Evolutionary conservation across 2,888 invertebrate species (phyloP).

Genomic region (Hirtodrosophila cameraria): DNA sequence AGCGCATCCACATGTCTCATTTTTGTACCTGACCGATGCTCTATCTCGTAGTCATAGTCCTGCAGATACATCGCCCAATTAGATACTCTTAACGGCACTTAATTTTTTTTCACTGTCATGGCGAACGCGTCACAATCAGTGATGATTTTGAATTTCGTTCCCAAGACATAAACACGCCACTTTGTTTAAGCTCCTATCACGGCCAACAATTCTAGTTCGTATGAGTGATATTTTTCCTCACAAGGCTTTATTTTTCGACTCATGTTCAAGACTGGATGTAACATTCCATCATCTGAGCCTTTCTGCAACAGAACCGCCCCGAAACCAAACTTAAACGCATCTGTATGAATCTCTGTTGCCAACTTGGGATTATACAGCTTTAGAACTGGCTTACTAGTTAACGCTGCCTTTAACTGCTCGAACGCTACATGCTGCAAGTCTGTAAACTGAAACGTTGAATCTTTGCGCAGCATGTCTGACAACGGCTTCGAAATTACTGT

Average conservation of each 20-base stretch:
- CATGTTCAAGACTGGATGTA: constrained; percentile 14
- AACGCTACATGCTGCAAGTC: constrained; percentile 2
- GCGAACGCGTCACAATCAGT: too few species aligned
- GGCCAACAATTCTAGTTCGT: neutral
- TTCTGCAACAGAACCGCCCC: constrained; percentile 8
- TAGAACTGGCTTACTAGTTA: neutral
- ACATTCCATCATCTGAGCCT: neutral
- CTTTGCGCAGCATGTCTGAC: neutral
- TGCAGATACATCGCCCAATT: too few species aligned
- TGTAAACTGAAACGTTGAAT: neutral
- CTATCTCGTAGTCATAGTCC: constrained; percentile 7
- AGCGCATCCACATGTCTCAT: too few species aligned
- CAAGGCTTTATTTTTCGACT: neutral
- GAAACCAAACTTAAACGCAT: constrained; percentile 11
- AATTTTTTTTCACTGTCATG: too few species aligned
- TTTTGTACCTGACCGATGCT: constrained; percentile 3
- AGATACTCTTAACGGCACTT: too few species aligned
- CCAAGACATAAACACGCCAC: too few species aligned
- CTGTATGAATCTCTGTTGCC: constrained; percentile 5
- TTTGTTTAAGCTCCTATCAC: too few species aligned
- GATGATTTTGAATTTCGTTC: too few species aligned
- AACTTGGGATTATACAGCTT: constrained; percentile 4
- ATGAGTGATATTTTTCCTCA: constrained; percentile 4
- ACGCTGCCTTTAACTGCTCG: constrained; percentile 1
- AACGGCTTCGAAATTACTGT: too few species aligned